phyloP scores from a whole-genome alignment of 1,140 invertebrate species.

The Phocides pigmalion region DNA sequence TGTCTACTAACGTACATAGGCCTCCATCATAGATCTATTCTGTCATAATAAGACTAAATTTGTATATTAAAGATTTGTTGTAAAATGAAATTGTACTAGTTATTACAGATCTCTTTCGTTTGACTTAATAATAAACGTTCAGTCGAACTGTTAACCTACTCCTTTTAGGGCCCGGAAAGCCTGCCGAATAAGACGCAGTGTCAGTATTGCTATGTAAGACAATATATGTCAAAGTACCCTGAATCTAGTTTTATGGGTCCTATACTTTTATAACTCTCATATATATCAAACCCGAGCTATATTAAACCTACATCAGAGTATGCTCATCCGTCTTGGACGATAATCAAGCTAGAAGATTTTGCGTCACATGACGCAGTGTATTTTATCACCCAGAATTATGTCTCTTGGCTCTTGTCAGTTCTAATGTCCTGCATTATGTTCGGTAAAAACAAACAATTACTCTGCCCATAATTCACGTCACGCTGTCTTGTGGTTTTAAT shows the following conservation, averaged over 20 bases:
- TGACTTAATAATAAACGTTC: too few relatives aligned
- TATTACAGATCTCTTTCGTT: background rate
- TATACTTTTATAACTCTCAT: conserved; percentile 18
- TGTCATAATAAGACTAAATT: too few relatives aligned
- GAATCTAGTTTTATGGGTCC: conserved; percentile 20
- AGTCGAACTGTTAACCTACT: too few relatives aligned
- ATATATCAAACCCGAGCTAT: conserved; percentile 15
- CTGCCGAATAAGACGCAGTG: conserved; percentile 9
- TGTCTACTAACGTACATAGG: too few relatives aligned
- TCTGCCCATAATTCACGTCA: conserved; percentile 44
- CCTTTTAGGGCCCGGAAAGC: background rate
- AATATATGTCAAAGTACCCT: conserved; percentile 2
- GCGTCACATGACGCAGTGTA: background rate
- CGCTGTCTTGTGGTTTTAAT: conserved; percentile 49
- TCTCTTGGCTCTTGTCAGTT: conserved; percentile 1
- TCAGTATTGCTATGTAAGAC: conserved; percentile 7
- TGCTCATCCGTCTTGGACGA: conserved; percentile 7
- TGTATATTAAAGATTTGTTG: too few relatives aligned
- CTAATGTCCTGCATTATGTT: conserved; percentile 11
- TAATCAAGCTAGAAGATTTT: conserved; percentile 19
- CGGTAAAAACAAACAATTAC: conserved; percentile 38
- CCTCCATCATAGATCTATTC: too few relatives aligned
- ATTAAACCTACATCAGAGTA: conserved; percentile 8
- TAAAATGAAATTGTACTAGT: background rate
- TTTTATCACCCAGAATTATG: conserved; percentile 13